phyloP scores from a whole-genome alignment of 2,888 invertebrate genomes.

The Hyposoter dolosus region DNA sequence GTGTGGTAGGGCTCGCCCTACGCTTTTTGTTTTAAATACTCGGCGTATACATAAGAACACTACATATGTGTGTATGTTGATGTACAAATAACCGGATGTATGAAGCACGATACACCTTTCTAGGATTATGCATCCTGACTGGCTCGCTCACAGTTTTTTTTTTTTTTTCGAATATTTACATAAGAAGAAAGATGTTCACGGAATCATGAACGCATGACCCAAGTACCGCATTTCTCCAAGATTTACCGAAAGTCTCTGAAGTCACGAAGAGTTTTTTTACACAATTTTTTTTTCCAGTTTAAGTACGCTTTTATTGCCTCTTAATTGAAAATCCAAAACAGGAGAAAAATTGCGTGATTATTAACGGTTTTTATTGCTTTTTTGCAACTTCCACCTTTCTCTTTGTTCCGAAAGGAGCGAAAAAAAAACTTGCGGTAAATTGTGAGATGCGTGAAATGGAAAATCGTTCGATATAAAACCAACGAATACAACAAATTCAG shows the following conservation, averaged over 20 bases:
- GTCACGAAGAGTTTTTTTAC: constrained; percentile 26
- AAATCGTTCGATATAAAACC: neutral
- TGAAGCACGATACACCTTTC: constrained; percentile 67
- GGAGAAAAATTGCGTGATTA: constrained; percentile 38
- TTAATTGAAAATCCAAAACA: constrained; percentile 30
- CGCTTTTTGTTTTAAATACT: too few relatives aligned
- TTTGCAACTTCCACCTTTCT: constrained; percentile 48
- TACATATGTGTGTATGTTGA: constrained; percentile 12
- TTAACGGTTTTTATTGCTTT: constrained; percentile 28
- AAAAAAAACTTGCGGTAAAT: constrained; percentile 39
- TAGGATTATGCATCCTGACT: constrained; percentile 40
- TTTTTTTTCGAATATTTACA: constrained; percentile 67
- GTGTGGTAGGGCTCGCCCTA: too few relatives aligned
- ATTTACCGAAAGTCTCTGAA: constrained; percentile 7
- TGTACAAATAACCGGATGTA: constrained; percentile 55
- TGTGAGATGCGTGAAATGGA: constrained; percentile 8
- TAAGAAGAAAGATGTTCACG: constrained; percentile 71
- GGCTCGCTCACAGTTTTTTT: constrained; percentile 52
- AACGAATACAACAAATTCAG: neutral
- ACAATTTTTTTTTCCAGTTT: neutral
- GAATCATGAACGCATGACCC: constrained; percentile 70
- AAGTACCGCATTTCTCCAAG: constrained; percentile 26
- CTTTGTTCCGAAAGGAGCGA: neutral
- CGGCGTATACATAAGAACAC: constrained; percentile 52
- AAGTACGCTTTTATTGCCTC: neutral